A percentile compares a stretch with the other conserved stretches of the same genome.
phyloP scores from a whole-genome alignment of 2,797 vertebrate species.

The Squalus acanthias region DNA sequence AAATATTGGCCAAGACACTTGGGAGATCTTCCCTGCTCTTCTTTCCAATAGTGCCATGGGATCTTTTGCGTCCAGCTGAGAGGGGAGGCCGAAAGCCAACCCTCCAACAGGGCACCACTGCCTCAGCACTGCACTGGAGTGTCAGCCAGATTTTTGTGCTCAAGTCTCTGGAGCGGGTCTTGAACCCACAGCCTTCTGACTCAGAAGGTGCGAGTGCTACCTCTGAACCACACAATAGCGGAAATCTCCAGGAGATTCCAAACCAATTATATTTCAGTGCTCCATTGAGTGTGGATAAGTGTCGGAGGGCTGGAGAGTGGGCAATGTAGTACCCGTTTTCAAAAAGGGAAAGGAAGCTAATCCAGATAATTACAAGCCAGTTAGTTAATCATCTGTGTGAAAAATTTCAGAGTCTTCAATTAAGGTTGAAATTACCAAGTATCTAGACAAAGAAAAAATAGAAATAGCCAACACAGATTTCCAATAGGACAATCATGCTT shows the following conservation, averaged over 20 bases:
- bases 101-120: neutral
- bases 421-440: no score
- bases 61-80: neutral
- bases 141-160: neutral
- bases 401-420: no score
- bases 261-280: neutral
- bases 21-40: neutral
- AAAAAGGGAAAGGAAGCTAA: neutral
- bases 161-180: neutral
- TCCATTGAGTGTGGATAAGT: neutral
- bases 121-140: neutral
- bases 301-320: neutral
- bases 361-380: neutral
- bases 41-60: neutral
- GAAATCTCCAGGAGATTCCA: neutral
- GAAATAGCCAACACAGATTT: no score
- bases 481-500: neutral
- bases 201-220: neutral
- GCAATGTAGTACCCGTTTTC: neutral
- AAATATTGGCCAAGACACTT: neutral
- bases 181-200: neutral
- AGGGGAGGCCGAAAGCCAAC: neutral
- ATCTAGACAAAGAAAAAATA: no score
- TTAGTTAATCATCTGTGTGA: neutral
- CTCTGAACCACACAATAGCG: neutral